Percentiles rank a stretch among this genome's conserved stretches.
These are phyloP conservation scores for Teinopalpus imperialis DNA, from an alignment of 2,888 invertebrate genomes.

Conservation along the genomic window DNA sequence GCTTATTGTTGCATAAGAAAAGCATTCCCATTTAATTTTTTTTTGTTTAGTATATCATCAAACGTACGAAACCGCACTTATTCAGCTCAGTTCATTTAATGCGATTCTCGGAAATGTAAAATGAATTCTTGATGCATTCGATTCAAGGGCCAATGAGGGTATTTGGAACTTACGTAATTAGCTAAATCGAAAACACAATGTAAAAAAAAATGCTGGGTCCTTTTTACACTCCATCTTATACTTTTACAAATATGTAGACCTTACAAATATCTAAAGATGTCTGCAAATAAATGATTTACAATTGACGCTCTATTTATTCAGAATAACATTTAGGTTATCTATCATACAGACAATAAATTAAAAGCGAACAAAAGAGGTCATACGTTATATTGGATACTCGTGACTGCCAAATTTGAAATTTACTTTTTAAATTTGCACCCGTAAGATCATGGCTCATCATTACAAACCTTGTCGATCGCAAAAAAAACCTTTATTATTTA, in stretches of 20 bases:
- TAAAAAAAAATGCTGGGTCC: too few species aligned
- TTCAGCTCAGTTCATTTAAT: constrained; percentile 18
- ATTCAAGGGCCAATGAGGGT: constrained; percentile 17
- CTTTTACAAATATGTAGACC: too few species aligned
- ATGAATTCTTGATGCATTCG: constrained; percentile 29
- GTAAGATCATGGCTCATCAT: constrained; percentile 29
- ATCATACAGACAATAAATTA: neutral
- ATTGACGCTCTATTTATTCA: too few species aligned
- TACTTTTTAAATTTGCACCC: constrained; percentile 34
- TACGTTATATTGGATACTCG: constrained; percentile 36
- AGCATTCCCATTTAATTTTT: constrained; percentile 16
- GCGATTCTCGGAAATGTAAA: constrained; percentile 30
- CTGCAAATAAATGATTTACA: too few species aligned
- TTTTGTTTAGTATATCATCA: constrained; percentile 26
- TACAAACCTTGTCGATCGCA: constrained; percentile 34
- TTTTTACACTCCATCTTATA: too few species aligned
- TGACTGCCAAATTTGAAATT: constrained; percentile 39
- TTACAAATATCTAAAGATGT: too few species aligned
- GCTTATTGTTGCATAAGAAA: constrained; percentile 20
- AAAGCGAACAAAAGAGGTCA: too few species aligned
- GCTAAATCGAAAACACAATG: too few species aligned
- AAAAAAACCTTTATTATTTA: constrained; percentile 29
- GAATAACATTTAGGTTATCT: too few species aligned
- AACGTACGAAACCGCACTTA: constrained; percentile 17
- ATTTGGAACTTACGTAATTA: too few species aligned